Evolutionary conservation across 2,888 invertebrate genomes (phyloP), one percentile per base, ranked within the genome.

Genomic region (Ceraclea dissimilis): DNA sequence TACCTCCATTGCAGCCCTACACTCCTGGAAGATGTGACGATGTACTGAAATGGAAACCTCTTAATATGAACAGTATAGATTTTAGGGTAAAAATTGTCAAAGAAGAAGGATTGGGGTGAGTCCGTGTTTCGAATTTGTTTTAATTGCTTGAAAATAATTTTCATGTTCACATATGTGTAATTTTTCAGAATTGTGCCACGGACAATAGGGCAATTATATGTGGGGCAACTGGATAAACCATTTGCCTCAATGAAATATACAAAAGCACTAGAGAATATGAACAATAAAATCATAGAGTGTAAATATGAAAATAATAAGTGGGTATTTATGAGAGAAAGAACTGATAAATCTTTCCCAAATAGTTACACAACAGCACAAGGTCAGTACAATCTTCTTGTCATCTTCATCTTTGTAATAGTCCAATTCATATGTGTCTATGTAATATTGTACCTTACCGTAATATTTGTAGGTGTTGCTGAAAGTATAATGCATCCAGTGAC

Each of bases 31-130:
- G 84, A 5, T 94, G 92, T 66, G 76, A 80, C 33, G 83, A 86
- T 47, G 92, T 97, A 1, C 77, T 99, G 16, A 99, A 99, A 72
- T 99, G 99, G 99, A 99, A 99, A 69, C 98, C 99, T 0, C 78
- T 86, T 2, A 82, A 88, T 57, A 82, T 93, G 74, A 99, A 99
- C 75, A 96, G 97, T 2, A 88, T 99, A 0, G 99, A 99, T 74
- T 99, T 99, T 71, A 84, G 83, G 66, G 74, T 99, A 58, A 88
- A 89, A 72, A 89, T 99, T 54, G 79, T 81, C 1, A 83, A 75
- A 2, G 85, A 88, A 69, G 75, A 74, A 13, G 88, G 90, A 4
- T 68, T 73, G 58, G 93, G 91, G 88, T 90, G 74, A 75, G 79
- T 56, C 18, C 11, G 10, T 10, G 16, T 43, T 43, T 39, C 5